These are phyloP conservation scores for Melanotaenia duboulayi DNA, from an alignment of 2,113 vertebrate genomes.

Conservation along the genomic window DNA sequence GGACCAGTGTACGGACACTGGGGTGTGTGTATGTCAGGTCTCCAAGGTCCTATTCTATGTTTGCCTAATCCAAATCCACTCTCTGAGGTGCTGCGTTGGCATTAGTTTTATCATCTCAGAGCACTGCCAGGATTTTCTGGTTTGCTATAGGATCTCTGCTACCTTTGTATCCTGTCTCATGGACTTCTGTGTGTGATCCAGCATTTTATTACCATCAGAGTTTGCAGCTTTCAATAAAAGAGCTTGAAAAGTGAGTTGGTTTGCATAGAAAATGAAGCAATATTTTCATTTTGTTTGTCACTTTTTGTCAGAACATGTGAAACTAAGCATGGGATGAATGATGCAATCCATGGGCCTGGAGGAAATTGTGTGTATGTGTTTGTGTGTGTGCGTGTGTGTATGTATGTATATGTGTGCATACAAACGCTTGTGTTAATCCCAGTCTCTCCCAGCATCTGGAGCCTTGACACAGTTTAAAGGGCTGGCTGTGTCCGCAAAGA, in stretches of 20 bases:
- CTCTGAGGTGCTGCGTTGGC: conserved; percentile 71
- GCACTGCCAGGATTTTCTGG: conserved; percentile 52
- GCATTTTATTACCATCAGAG: conserved; percentile 25
- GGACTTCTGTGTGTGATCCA: conserved; percentile 39
- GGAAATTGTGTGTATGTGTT: conserved; percentile 63
- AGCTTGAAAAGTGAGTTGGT: background rate
- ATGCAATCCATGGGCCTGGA: conserved; percentile 47
- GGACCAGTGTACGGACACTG: conserved; percentile 58
- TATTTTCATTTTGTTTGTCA: background rate
- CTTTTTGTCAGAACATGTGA: conserved; percentile 37
- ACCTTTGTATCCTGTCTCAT: conserved; percentile 47
- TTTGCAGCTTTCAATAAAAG: background rate
- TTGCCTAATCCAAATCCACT: conserved; percentile 67
- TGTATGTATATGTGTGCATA: conserved; percentile 69
- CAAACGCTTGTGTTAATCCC: conserved; percentile 77
- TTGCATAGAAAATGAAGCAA: background rate
- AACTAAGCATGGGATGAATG: conserved; percentile 25
- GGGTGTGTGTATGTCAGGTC: conserved; percentile 71
- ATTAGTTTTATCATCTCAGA: conserved; percentile 37
- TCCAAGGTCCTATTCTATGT: conserved; percentile 68
- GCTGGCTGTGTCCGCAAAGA: conserved; percentile 77
- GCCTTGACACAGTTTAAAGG: conserved; percentile 83
- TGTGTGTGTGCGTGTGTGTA: conserved; percentile 64
- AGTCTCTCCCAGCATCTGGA: conserved; percentile 83
- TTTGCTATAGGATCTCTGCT: conserved; percentile 44